Evolutionary conservation across 2,888 invertebrate species (phyloP).

Genomic region (Thelaira solivaga): DNA sequence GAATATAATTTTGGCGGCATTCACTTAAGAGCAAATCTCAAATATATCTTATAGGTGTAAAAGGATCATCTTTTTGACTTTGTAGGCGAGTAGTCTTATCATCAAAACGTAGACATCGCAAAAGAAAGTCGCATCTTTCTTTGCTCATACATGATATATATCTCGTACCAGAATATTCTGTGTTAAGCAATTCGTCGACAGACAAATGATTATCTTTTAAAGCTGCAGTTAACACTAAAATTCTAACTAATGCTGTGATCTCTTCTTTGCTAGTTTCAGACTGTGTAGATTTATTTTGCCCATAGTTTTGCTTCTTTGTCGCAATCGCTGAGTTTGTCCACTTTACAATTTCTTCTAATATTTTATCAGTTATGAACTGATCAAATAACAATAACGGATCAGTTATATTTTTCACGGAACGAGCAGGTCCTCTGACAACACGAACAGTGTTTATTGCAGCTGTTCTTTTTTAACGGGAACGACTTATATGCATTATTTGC

Average conservation of each 20-base stretch:
- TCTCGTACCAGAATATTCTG: neutral
- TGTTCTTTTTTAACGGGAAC: too few species aligned
- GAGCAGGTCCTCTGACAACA: too few species aligned
- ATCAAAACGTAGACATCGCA: constrained; percentile 37
- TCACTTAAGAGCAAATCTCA: constrained; percentile 53
- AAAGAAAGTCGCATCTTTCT: constrained; percentile 40
- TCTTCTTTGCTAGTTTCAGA: neutral
- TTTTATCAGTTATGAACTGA: too few species aligned
- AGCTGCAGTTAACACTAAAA: neutral
- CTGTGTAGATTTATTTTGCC: neutral
- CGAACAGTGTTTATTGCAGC: too few species aligned
- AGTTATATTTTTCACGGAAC: too few species aligned
- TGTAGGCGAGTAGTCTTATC: constrained; percentile 43
- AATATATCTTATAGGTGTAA: constrained; percentile 17
- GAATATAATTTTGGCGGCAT: constrained; percentile 58
- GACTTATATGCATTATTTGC: too few species aligned
- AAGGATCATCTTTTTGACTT: constrained; percentile 2
- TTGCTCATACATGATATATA: constrained; percentile 19
- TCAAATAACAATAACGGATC: too few species aligned
- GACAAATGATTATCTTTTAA: constrained; percentile 1
- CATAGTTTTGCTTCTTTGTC: too few species aligned
- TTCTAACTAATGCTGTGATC: neutral
- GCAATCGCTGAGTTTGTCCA: too few species aligned
- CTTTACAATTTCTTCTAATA: too few species aligned
- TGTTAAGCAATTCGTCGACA: constrained; percentile 4